A percentile compares a stretch with the other conserved stretches of the same genome.
These are phyloP conservation scores for Tolypeutes matacus DNA, from an alignment of 2,797 vertebrate species.

Conservation along the genomic window DNA sequence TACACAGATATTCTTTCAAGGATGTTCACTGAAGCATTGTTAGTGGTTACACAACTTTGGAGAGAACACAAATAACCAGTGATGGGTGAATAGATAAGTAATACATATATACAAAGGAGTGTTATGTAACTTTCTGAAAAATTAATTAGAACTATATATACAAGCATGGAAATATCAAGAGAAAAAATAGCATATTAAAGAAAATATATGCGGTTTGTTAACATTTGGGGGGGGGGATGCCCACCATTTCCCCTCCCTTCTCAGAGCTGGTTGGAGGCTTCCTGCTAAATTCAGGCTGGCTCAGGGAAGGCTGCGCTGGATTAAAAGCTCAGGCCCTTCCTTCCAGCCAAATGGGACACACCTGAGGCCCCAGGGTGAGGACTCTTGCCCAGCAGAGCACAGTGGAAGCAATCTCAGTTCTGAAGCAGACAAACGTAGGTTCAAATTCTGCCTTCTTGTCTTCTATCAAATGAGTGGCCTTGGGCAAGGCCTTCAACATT, in stretches of 20 bases:
- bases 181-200: slow-evolving; percentile 17
- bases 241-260: neutral
- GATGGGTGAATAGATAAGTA: neutral
- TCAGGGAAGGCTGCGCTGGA: neutral
- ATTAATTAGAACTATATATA: neutral
- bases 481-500: neutral
- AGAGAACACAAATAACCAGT: neutral
- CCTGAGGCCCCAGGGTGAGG: neutral
- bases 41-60: neutral
- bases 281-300: neutral
- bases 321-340: slow-evolving; percentile 56
- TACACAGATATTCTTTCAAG: slow-evolving; percentile 21
- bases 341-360: slow-evolving; percentile 56
- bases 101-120: neutral
- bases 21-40: neutral
- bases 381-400: neutral
- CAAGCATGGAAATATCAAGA: neutral
- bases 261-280: slow-evolving; percentile 36
- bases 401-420: neutral
- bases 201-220: slow-evolving; percentile 2
- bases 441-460: neutral
- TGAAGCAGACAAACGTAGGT: neutral
- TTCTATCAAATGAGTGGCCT: neutral
- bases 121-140: neutral
- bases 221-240: neutral